These are phyloP conservation scores for Rattus rattus DNA, from an alignment of 2,113 vertebrate genomes.

Conservation along the genomic window DNA sequence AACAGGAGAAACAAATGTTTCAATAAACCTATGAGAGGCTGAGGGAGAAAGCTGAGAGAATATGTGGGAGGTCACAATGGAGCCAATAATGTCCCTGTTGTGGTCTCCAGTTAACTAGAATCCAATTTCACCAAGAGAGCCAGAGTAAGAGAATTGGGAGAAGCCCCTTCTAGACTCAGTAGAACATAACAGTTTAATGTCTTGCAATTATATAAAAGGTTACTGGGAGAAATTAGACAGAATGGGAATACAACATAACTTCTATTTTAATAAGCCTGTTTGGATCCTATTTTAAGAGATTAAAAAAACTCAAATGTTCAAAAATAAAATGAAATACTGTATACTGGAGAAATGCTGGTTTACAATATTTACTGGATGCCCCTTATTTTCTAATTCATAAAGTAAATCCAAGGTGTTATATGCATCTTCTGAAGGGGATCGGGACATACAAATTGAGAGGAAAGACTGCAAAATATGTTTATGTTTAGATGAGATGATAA, in stretches of 20 bases:
- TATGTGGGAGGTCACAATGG: background rate
- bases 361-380: background rate
- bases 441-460: background rate
- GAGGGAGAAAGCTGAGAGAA: background rate
- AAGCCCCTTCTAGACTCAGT: background rate
- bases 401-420: background rate
- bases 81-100: background rate
- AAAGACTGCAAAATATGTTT: background rate
- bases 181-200: background rate
- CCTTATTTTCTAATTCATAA: background rate
- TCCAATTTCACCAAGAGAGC: background rate
- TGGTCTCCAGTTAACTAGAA: background rate
- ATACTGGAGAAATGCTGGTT: background rate
- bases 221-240: background rate
- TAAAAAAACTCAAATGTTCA: background rate
- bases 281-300: background rate
- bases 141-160: background rate
- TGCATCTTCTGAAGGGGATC: background rate
- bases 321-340: background rate
- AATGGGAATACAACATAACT: background rate
- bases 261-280: slow-evolving; percentile 31
- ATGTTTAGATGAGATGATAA: background rate
- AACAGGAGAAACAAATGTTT: background rate
- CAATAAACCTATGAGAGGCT: background rate
- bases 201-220: background rate